Percentiles rank a stretch among this genome's conserved stretches.
phyloP scores from a whole-genome alignment of 2,888 invertebrate species.

The Macaria notata region DNA sequence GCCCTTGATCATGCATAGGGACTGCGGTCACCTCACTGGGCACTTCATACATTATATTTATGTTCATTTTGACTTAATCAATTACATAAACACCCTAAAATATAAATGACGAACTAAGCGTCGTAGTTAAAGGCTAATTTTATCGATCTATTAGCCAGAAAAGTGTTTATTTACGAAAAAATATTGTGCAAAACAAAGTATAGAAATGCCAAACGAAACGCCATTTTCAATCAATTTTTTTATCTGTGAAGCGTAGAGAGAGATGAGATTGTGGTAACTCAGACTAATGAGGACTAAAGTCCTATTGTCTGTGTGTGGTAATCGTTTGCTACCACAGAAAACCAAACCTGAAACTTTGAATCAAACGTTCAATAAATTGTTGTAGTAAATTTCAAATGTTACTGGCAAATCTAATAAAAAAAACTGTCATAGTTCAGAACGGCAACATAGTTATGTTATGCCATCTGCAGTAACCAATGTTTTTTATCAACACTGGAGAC shows the following conservation, averaged over 20 bases:
- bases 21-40: constrained; percentile 29
- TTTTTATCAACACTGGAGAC: no score
- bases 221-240: constrained; percentile 25
- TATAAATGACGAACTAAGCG: not conserved
- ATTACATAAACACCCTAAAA: constrained; percentile 13
- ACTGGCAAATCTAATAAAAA: no score
- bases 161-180: constrained; percentile 34
- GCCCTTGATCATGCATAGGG: constrained; percentile 36
- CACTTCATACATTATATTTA: constrained; percentile 50
- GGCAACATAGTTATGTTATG: no score
- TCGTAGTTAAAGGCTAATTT: not conserved
- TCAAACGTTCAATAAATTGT: no score
- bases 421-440: no score
- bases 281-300: no score
- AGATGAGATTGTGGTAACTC: no score
- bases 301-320: no score
- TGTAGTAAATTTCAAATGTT: no score
- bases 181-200: constrained; percentile 28
- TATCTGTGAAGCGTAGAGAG: not conserved
- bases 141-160: constrained; percentile 10
- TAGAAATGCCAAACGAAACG: constrained; percentile 23
- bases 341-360: no score
- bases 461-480: no score
- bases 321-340: no score
- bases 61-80: constrained; percentile 43